phyloP scores from a whole-genome alignment of 1,140 invertebrate species.

The Homarus americanus region DNA sequence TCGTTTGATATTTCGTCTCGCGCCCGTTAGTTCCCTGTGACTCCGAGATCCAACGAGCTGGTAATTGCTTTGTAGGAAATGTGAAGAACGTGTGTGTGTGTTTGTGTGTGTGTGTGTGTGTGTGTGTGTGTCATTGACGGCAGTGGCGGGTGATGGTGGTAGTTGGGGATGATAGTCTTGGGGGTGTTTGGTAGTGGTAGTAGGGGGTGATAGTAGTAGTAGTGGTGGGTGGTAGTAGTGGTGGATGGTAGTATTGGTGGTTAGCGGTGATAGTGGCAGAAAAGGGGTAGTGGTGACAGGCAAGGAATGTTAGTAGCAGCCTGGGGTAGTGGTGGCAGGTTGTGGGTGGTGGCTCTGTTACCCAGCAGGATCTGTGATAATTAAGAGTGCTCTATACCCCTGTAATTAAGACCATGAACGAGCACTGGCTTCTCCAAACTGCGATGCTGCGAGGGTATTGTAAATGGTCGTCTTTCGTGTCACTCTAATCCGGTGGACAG shows the following conservation, averaged over 20 bases:
- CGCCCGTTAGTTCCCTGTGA: background rate
- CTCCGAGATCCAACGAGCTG: background rate
- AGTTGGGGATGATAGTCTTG: background rate
- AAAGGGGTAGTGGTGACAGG: background rate
- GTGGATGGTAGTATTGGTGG: too few relatives aligned
- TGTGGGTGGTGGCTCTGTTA: background rate
- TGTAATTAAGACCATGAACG: too few relatives aligned
- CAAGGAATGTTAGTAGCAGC: too few relatives aligned
- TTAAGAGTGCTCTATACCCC: too few relatives aligned
- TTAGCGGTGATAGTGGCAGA: background rate
- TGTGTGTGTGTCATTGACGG: too few relatives aligned
- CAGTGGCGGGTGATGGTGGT: background rate
- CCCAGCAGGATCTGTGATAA: too few relatives aligned
- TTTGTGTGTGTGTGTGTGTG: background rate
- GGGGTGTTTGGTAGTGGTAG: background rate
- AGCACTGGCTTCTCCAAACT: too few relatives aligned
- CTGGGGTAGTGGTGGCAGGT: background rate
- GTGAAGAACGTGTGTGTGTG: background rate
- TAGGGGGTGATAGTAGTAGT: background rate
- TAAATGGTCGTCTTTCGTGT: background rate
- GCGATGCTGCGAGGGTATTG: too few relatives aligned
- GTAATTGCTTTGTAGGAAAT: background rate
- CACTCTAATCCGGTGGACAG: background rate
- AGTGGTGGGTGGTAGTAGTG: background rate
- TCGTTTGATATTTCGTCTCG: background rate